These are phyloP conservation scores for Zaprionus lachaisei DNA, from an alignment of 1,140 invertebrate species.

Conservation along the genomic window DNA sequence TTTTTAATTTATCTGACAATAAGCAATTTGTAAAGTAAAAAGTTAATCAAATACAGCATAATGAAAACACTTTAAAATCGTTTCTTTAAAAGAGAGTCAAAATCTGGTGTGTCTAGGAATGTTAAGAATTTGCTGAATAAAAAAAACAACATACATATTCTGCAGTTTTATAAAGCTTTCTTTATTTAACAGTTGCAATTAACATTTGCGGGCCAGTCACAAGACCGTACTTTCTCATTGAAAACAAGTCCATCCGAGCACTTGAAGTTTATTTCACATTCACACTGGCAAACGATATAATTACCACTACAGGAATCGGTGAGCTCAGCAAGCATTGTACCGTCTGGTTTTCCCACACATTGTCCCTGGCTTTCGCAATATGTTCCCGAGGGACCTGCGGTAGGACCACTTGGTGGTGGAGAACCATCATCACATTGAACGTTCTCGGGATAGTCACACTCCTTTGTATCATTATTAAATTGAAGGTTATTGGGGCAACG, in stretches of 20 bases:
- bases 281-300: slow-evolving; percentile 66
- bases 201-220: slow-evolving; percentile 56
- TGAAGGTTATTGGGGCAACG: slow-evolving; percentile 57
- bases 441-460: slow-evolving; percentile 54
- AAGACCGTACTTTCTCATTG: background rate
- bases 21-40: too few species aligned
- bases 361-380: slow-evolving; percentile 51
- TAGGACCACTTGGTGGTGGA: slow-evolving; percentile 58
- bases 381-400: slow-evolving; percentile 67
- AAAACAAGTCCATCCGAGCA: slow-evolving; percentile 40
- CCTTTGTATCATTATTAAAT: slow-evolving; percentile 21
- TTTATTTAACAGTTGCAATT: slow-evolving; percentile 50
- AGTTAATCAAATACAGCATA: background rate
- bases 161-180: slow-evolving; percentile 31
- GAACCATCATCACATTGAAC: slow-evolving; percentile 59
- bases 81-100: too few species aligned
- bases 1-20: too few species aligned
- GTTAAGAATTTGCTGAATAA: background rate
- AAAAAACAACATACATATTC: background rate
- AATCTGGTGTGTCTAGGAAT: too few species aligned
- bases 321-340: slow-evolving; percentile 16
- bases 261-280: slow-evolving; percentile 53
- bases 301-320: slow-evolving; percentile 9
- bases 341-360: slow-evolving; percentile 49
- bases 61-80: too few species aligned